These are phyloP conservation scores for Artibeus jamaicensis DNA, from an alignment of 2,797 vertebrate species.

Conservation along the genomic window DNA sequence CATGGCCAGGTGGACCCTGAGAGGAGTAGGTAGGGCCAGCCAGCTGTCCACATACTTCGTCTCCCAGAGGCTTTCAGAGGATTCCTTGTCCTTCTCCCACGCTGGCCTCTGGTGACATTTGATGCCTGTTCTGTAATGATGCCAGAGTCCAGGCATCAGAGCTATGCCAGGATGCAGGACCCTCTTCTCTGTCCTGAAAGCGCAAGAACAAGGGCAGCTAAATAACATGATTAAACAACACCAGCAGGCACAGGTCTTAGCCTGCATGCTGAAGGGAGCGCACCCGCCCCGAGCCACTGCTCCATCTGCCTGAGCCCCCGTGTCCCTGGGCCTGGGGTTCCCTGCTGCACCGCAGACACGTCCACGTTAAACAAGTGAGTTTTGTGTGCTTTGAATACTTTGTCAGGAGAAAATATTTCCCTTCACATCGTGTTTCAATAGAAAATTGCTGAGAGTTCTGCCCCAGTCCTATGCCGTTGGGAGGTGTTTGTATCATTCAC, in stretches of 20 bases:
- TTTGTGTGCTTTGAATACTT: background rate
- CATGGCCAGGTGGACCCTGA: background rate
- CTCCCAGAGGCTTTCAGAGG: background rate
- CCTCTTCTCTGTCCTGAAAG: conserved; percentile 23
- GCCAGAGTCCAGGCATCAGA: background rate
- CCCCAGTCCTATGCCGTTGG: background rate
- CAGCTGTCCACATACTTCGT: background rate
- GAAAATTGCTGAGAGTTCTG: background rate
- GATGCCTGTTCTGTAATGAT: background rate
- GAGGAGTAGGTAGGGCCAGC: background rate
- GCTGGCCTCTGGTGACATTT: background rate
- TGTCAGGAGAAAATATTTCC: background rate
- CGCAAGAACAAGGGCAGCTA: conserved; percentile 35
- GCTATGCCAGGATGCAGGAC: background rate
- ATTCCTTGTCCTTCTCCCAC: background rate
- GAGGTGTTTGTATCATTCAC: background rate
- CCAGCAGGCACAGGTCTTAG: background rate
- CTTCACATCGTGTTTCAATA: background rate
- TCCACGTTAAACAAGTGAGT: background rate
- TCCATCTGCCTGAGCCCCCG: background rate
- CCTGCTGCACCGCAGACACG: background rate
- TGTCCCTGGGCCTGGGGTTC: background rate
- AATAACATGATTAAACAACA: conserved; percentile 20
- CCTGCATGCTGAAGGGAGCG: conserved; percentile 23
- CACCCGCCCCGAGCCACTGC: conserved; percentile 28